Base-by-base conservation (phyloP, 1,140 invertebrate species). In the Penaeus japonicus region DNA sequence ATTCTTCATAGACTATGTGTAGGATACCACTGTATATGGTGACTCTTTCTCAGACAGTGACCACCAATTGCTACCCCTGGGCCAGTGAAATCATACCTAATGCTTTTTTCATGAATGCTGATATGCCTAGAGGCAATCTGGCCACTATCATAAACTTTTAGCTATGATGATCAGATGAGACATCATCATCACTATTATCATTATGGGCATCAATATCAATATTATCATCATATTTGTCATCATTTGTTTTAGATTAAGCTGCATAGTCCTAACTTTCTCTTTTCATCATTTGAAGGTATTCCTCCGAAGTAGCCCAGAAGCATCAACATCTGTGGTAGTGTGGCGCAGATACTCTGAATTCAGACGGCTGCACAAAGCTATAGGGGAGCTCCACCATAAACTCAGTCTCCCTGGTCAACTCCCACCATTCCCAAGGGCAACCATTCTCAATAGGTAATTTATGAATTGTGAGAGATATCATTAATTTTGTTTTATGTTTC, bases 261-360 rank as follows among this genome's bases (percentile, higher is more conserved):
- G 22, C 12, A 79, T 24, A 7, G 54, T 53, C 12, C 10, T 84
- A 47, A 7, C 47, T 47, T 47, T 47, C 47, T 15, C 15, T 47
- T 47, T 47, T 47, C 47, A 10, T 15, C 15, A 4, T 47, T 7
- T 78, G 2, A 70, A 88, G 86, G 86, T 88, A 47, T 88, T 83
- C 27, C 86, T 81, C 18, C 62, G 86, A 47, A 84, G 53, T 27
- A 88, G 86, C 53, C 86, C 86, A 39, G 86, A 88, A 77, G 86
- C 86, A n/a, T 88, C 86, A 32, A 88, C 86, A 10, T 88, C 86
- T 39, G 86, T 88, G 12, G 57, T 73, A 57, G 86, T 88, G 18
- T 88, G 86, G 86, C 59, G 86, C 7, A 79, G 86, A 53, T 88
- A 88, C 35, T 88, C 86, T 17, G 86, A 88, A 20, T n/a, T 88